phyloP scores from a whole-genome alignment of 2,797 vertebrate species.

The Potorous gilbertii region DNA sequence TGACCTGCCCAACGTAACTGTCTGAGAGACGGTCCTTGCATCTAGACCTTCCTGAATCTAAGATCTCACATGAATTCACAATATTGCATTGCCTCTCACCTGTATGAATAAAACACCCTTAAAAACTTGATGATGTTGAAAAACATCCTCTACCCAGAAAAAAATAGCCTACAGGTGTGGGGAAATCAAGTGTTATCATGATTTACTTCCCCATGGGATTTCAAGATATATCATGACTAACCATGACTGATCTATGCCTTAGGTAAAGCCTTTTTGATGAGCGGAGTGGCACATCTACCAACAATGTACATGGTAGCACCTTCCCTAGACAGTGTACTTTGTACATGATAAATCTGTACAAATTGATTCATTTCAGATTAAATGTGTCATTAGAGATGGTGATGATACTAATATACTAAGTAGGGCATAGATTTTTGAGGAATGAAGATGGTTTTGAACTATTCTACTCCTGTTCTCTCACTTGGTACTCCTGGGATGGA shows the following conservation, averaged over 20 bases:
- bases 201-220: not conserved
- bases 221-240: not conserved
- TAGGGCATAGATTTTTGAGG: not conserved
- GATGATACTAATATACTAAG: not conserved
- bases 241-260: not conserved
- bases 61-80: not conserved
- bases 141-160: not conserved
- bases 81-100: not conserved
- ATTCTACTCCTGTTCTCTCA: not conserved
- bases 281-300: not conserved
- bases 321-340: not conserved
- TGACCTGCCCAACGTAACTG: not conserved
- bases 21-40: not conserved
- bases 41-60: not conserved
- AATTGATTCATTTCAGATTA: not conserved
- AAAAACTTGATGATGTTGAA: not conserved
- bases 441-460: not conserved
- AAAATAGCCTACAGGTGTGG: not conserved
- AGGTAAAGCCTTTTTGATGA: not conserved
- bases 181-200: not conserved
- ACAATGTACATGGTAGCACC: not conserved
- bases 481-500: not conserved
- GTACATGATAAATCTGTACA: not conserved
- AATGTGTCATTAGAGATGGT: not conserved
- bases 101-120: not conserved